Evolutionary conservation across 2,113 vertebrate genomes (phyloP).

Genomic region (Gallinago paraguaiae): DNA sequence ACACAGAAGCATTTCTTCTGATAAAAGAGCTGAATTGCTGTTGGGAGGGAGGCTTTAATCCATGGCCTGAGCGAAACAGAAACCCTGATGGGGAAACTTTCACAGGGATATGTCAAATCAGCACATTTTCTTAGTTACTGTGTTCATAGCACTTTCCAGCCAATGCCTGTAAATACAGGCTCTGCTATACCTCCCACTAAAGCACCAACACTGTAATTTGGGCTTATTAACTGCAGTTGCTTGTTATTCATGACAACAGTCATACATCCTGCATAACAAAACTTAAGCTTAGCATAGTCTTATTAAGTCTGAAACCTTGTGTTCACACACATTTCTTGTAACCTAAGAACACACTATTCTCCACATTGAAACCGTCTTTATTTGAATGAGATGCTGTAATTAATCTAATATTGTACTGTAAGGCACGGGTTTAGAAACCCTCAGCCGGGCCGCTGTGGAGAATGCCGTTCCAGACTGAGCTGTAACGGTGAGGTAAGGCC

Average conservation of each 20-base stretch:
- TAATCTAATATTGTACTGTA: rapidly evolving
- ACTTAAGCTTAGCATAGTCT: not conserved
- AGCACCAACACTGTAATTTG: not conserved
- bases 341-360: not conserved
- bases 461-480: rapidly evolving
- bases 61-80: not conserved
- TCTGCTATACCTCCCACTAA: not conserved
- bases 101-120: not conserved
- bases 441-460: not conserved
- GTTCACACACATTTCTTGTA: too few relatives aligned
- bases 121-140: slow-evolving; percentile 5
- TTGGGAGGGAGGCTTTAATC: not conserved
- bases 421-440: too few relatives aligned
- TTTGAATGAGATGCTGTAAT: not conserved
- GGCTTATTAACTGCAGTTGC: not conserved
- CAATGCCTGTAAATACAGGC: not conserved
- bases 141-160: not conserved
- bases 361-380: too few relatives aligned
- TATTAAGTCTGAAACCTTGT: rapidly evolving
- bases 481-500: rapidly evolving
- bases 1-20: not conserved
- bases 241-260: not conserved
- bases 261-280: not conserved
- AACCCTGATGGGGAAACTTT: not conserved
- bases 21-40: not conserved